A percentile compares a stretch with the other conserved stretches of the same genome.
Evolutionary conservation across 1,140 invertebrate species (phyloP).

Genomic region (Pristionchus pacificus): DNA sequence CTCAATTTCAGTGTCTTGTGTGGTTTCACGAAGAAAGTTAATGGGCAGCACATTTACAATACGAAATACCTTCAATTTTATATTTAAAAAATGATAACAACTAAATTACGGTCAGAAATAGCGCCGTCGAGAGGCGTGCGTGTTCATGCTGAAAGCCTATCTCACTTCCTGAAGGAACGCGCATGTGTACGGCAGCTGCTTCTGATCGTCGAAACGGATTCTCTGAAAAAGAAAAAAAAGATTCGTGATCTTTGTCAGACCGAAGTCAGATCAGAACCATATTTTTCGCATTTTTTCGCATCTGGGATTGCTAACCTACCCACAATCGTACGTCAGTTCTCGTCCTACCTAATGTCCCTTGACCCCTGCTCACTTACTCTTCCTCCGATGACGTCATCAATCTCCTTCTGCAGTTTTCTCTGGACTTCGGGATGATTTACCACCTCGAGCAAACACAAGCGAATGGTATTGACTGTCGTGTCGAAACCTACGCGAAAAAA

Average conservation of each 20-base stretch:
- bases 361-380: not conserved
- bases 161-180: not conserved
- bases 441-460: too few relatives aligned
- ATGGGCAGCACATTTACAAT: not conserved
- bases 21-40: not conserved
- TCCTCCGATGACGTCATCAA: not conserved
- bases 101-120: too few relatives aligned
- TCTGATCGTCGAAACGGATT: not conserved
- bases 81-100: too few relatives aligned
- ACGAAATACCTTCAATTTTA: not conserved
- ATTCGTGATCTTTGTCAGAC: too few relatives aligned
- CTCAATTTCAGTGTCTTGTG: not conserved
- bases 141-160: too few relatives aligned
- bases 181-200: not conserved
- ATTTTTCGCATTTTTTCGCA: too few relatives aligned
- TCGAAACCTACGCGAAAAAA: not conserved
- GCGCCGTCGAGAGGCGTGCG: too few relatives aligned
- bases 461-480: not conserved
- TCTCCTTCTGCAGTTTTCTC: not conserved
- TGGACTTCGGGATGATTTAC: not conserved
- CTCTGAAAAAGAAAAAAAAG: not conserved
- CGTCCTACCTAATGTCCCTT: too few relatives aligned
- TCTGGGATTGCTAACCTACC: too few relatives aligned
- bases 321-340: too few relatives aligned
- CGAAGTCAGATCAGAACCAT: too few relatives aligned